These are phyloP conservation scores for Bos javanicus DNA, from an alignment of 2,113 vertebrate genomes.

Conservation along the genomic window DNA sequence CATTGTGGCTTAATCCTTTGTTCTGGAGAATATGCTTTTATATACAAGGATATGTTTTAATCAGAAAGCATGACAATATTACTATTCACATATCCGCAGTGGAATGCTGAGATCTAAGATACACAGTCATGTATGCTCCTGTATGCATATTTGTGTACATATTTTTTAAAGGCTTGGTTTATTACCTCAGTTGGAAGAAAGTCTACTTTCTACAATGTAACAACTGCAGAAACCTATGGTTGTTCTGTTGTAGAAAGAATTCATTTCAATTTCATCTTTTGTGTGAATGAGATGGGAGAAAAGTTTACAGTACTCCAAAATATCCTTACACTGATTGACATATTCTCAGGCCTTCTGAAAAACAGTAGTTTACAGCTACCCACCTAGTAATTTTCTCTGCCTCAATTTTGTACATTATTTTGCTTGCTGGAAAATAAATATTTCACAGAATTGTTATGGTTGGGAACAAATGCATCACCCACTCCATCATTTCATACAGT, in stretches of 20 bases:
- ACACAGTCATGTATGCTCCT: background rate
- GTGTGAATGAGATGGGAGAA: conserved; percentile 8
- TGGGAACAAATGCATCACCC: background rate
- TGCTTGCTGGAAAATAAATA: conserved; percentile 37
- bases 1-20: background rate
- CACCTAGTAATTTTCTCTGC: conserved; percentile 25
- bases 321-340: conserved; percentile 31
- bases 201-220: background rate
- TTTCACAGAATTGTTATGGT: conserved; percentile 4
- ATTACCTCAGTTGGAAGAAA: conserved; percentile 67
- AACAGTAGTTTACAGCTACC: background rate
- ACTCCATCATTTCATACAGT: background rate
- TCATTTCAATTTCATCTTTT: conserved; percentile 62
- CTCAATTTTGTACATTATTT: conserved; percentile 37
- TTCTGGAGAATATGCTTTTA: conserved; percentile 22
- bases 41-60: background rate
- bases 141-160: background rate
- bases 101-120: background rate
- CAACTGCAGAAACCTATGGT: conserved; percentile 35
- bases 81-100: conserved; percentile 27
- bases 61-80: conserved; percentile 30
- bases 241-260: conserved; percentile 46
- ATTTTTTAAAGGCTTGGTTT: background rate
- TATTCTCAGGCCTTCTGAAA: conserved; percentile 30
- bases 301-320: conserved; percentile 53